These are phyloP conservation scores for Camponotus pennsylvanicus DNA, from an alignment of 1,140 invertebrate genomes.

Conservation along the genomic window DNA sequence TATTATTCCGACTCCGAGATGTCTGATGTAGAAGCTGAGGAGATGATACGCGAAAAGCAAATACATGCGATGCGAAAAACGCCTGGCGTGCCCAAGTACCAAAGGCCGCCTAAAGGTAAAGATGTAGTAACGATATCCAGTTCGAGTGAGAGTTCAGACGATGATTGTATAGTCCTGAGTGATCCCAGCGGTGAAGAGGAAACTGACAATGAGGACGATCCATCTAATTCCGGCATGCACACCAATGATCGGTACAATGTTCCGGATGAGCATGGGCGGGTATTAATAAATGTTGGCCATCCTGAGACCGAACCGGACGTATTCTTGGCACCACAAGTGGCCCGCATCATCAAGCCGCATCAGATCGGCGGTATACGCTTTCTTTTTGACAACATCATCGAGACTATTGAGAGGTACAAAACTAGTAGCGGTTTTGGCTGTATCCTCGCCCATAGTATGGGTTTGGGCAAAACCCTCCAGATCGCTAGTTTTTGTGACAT, in stretches of 20 bases:
- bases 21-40: constrained; percentile 83
- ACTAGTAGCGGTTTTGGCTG: constrained; percentile 98
- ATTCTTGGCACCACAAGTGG: constrained; percentile 97
- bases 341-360: constrained; percentile 97
- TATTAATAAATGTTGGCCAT: constrained; percentile 98
- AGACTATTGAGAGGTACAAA: constrained; percentile 95
- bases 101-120: constrained; percentile 83
- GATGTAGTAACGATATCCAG: constrained; percentile 90
- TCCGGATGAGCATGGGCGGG: constrained; percentile 96
- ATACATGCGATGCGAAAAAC: constrained; percentile 79
- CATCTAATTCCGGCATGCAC: constrained; percentile 91
- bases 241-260: constrained; percentile 97
- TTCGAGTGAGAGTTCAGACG: constrained; percentile 89
- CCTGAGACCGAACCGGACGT: constrained; percentile 96
- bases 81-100: constrained; percentile 78
- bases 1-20: constrained; percentile 84
- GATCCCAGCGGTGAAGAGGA: constrained; percentile 89
- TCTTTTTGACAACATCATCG: constrained; percentile 98
- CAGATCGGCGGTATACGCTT: constrained; percentile 98
- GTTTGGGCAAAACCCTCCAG: constrained; percentile 99
- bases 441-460: constrained; percentile 99
- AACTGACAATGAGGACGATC: constrained; percentile 89
- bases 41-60: constrained; percentile 80
- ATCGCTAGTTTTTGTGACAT: constrained; percentile 98
- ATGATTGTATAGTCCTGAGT: constrained; percentile 93